A percentile compares a stretch with the other conserved stretches of the same genome.
Conservation (phyloP, 1,140 invertebrate species). For the Scaptomyza montana region DNA sequence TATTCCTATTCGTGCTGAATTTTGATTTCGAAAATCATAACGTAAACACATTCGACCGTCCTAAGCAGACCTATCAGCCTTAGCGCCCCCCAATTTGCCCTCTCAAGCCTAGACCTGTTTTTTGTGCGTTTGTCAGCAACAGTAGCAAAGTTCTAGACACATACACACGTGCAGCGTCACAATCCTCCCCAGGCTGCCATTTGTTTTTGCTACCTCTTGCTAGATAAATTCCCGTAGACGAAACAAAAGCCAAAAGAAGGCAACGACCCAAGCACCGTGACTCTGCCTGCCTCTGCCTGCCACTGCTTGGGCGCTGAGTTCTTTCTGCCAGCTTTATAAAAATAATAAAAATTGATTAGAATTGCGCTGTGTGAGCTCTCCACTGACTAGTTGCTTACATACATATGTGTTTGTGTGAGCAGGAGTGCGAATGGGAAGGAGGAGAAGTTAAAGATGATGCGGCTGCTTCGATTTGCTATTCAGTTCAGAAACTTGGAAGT, state of each 20-base stretch:
- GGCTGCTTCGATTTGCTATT: constrained; percentile 66
- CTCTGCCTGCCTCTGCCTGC: constrained; percentile 8
- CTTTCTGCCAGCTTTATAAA: constrained; percentile 69
- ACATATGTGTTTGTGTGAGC: constrained; percentile 20
- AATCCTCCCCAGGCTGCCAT: constrained; percentile 74
- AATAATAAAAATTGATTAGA: constrained; percentile 84
- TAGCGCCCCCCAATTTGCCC: not conserved
- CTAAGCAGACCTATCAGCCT: constrained; percentile 1
- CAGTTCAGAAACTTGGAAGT: constrained; percentile 30
- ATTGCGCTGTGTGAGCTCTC: constrained; percentile 59
- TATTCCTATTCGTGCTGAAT: constrained; percentile 83
- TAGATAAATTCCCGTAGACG: constrained; percentile 70
- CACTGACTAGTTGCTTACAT: constrained; percentile 3
- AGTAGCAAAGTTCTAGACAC: constrained; percentile 39
- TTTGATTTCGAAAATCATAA: constrained; percentile 83
- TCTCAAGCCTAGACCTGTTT: constrained; percentile 33
- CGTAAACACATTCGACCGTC: constrained; percentile 76
- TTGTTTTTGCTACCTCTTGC: constrained; percentile 65
- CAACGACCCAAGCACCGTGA: constrained; percentile 8
- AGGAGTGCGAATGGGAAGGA: not conserved
- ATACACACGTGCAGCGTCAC: constrained; percentile 42
- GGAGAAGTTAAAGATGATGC: constrained; percentile 36
- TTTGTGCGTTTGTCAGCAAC: constrained; percentile 72
- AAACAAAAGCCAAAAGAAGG: constrained; percentile 64
- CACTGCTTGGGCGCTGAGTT: constrained; percentile 6